A percentile compares a stretch with the other conserved stretches of the same genome.
phyloP scores from a whole-genome alignment of 2,888 invertebrate genomes.

The Yponomeuta sedellus region DNA sequence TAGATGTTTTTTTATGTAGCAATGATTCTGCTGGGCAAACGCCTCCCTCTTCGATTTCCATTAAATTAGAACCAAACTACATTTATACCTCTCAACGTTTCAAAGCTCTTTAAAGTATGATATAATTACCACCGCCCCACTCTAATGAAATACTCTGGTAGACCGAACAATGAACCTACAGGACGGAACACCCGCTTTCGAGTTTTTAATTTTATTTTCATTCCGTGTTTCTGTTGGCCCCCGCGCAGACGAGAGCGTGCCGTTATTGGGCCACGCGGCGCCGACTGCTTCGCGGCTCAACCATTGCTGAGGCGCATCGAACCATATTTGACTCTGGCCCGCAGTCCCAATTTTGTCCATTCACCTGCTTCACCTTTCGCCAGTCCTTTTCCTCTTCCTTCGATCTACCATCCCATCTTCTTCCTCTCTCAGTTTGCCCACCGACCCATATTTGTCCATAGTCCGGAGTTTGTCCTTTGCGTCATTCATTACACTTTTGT shows the following conservation, averaged over 20 bases:
- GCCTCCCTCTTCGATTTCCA: too few relatives aligned
- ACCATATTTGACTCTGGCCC: neutral
- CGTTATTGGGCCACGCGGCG: constrained; percentile 45
- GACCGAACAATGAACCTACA: neutral
- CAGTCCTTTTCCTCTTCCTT: neutral
- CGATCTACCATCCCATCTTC: neutral
- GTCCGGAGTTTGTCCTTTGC: neutral
- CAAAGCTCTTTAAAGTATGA: too few relatives aligned
- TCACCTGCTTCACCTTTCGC: neutral
- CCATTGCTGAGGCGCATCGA: constrained; percentile 18
- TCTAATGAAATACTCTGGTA: too few relatives aligned
- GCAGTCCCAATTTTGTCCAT: constrained; percentile 5
- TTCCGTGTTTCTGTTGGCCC: constrained; percentile 16
- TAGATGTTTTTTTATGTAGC: too few relatives aligned
- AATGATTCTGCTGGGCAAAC: too few relatives aligned
- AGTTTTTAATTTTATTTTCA: neutral
- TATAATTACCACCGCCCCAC: too few relatives aligned
- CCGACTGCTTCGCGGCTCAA: constrained; percentile 14
- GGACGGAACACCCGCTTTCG: neutral
- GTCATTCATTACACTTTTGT: neutral
- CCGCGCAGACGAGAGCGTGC: constrained; percentile 61
- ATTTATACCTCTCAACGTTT: too few relatives aligned
- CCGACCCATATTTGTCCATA: neutral
- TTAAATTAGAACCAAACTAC: too few relatives aligned
- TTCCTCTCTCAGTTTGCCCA: neutral